Base-by-base conservation (phyloP, 2,797 vertebrate species). In the Craterocephalus amniculus region DNA sequence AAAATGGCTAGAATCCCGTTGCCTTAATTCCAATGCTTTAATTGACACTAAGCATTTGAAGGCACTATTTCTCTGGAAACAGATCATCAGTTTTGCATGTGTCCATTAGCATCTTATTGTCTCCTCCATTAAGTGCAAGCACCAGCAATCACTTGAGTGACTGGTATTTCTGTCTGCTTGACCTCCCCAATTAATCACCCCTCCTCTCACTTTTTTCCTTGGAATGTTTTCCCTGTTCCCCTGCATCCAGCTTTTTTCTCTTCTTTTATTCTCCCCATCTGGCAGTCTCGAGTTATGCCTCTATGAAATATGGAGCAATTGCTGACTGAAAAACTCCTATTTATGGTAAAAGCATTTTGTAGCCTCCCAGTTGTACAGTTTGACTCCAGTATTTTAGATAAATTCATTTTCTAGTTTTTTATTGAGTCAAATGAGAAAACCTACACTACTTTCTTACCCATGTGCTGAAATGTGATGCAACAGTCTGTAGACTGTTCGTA, bases 61-160 rank as follows among this genome's bases (percentile, higher is more conserved):
- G 55, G 58, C 64, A 67, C n/a, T 55, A 59, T 78, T 84, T 83
- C 58, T 72, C 60, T 6, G 22, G 76, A 68, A 77, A 85, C 63
- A 77, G 81, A 84, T 86, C 69, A 60, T 66, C 69, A 72, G 71
- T 79, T 72, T 62, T 74, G 67, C 68, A 67, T 80, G 83, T 63
- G 81, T 88, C 89, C 87, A 90, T 92, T 92, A 89, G 54, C 81
- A 74, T 65, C 72, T 86, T 80, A 83, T 80, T 86, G 81, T 87
- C 74, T 87, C 83, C 64, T 72, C 73, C 86, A 89, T 91, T 91
- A 91, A 85, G 82, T 59, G 72, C 12, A n/a, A 76, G 59, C 83
- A 83, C 84, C 88, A 88, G 85, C 77, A 83, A 80, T 76, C 72
- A 49, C 43, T 20, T 9, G 57, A 59, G 45, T 38, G 26, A 83